Conservation (phyloP, 1,140 invertebrate species). For the Ridgeia piscesae region DNA sequence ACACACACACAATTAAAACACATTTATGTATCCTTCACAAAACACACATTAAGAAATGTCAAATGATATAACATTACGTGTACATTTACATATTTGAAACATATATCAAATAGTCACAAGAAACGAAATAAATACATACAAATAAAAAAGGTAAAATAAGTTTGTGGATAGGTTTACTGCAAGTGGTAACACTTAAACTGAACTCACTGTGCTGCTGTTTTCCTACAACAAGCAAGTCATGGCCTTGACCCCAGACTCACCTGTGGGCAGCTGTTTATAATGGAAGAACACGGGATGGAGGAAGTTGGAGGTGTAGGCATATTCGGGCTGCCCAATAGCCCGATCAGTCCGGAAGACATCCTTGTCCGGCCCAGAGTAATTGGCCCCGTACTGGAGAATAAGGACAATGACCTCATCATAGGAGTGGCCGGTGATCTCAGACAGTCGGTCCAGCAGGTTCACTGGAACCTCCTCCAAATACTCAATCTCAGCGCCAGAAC, state of each 20-base stretch:
- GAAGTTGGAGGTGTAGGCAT: slow-evolving; percentile 60
- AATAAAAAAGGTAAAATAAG: no score
- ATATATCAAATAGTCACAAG: no score
- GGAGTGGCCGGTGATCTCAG: slow-evolving; percentile 46
- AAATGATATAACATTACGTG: no score
- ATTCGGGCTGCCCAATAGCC: slow-evolving; percentile 56
- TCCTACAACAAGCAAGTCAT: no score
- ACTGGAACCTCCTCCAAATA: slow-evolving; percentile 59
- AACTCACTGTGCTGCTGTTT: no score
- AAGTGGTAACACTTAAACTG: no score
- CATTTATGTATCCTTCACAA: no score
- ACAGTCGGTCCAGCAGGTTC: slow-evolving; percentile 50
- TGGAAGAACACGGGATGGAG: slow-evolving; percentile 61
- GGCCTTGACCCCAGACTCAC: slow-evolving; percentile 36
- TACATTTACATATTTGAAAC: no score
- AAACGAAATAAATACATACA: no score
- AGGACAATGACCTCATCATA: slow-evolving; percentile 50
- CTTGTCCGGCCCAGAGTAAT: slow-evolving; percentile 61
- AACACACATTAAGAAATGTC: no score
- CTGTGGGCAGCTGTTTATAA: slow-evolving; percentile 54
- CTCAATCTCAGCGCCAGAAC: slow-evolving; percentile 31
- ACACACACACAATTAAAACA: no score
- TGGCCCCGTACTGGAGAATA: slow-evolving; percentile 58
- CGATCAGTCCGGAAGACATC: slow-evolving; percentile 59
- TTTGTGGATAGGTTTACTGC: no score